Percentiles rank a stretch among this genome's conserved stretches.
phyloP scores from a whole-genome alignment of 2,888 invertebrate genomes.

The Pterobdella sp. region DNA sequence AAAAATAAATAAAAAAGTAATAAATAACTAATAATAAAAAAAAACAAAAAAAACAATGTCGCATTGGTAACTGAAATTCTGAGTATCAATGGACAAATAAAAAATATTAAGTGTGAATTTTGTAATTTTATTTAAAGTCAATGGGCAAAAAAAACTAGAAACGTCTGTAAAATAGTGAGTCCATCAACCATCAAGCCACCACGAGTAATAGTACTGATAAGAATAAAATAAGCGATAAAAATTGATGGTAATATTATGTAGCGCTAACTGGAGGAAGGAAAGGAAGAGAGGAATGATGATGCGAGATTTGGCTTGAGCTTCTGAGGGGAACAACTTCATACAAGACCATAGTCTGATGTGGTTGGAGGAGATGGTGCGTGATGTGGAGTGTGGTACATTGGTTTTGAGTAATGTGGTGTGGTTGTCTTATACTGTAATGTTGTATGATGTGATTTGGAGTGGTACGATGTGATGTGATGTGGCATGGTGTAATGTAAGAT shows the following conservation, averaged over 20 bases:
- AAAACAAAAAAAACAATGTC: background rate
- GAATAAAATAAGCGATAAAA: background rate
- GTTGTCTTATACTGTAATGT: background rate
- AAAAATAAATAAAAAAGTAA: background rate
- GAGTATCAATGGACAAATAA: background rate
- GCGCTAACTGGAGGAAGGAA: conserved; percentile 66
- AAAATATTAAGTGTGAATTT: background rate
- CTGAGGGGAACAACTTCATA: conserved; percentile 64
- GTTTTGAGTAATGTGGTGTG: background rate
- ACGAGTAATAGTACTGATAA: background rate
- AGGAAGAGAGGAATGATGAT: conserved; percentile 73
- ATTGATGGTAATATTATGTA: too few species aligned
- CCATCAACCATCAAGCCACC: background rate
- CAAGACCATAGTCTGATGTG: conserved; percentile 75
- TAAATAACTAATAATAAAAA: too few species aligned
- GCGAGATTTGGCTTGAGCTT: conserved; percentile 72
- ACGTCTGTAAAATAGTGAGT: background rate
- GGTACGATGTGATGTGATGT: background rate
- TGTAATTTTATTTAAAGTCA: background rate
- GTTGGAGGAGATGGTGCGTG: conserved; percentile 57
- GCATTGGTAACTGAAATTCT: background rate
- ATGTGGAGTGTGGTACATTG: background rate
- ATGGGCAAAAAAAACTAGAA: background rate
- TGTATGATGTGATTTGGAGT: background rate
- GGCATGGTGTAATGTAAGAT: background rate